Percentiles rank a stretch among this genome's conserved stretches.
phyloP scores from a whole-genome alignment of 2,888 invertebrate genomes.

The Drosophila putrida region DNA sequence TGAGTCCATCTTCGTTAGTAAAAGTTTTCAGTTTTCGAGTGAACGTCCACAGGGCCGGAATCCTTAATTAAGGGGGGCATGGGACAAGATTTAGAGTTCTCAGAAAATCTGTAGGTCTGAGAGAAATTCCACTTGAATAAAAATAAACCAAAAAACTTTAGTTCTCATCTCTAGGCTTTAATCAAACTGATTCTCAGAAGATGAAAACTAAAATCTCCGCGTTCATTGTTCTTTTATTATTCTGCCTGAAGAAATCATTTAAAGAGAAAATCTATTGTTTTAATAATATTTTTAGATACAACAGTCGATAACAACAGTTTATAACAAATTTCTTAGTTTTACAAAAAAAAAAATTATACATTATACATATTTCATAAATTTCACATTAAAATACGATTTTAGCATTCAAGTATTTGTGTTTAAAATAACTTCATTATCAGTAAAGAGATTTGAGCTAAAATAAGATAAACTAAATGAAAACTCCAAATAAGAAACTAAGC shows the following conservation, averaged over 20 bases:
- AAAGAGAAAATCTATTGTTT: not conserved
- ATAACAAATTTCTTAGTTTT: too few species aligned
- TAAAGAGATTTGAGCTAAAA: too few species aligned
- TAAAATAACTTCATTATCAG: too few species aligned
- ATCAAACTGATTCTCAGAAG: not conserved
- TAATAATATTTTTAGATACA: not conserved
- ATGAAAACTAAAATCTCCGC: not conserved
- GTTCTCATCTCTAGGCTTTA: not conserved
- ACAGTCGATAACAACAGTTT: too few species aligned
- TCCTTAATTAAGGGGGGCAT: slow-evolving; percentile 7
- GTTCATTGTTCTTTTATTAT: too few species aligned
- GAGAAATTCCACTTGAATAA: slow-evolving; percentile 3
- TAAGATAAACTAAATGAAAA: too few species aligned
- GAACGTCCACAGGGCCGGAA: slow-evolving; percentile 26
- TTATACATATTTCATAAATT: too few species aligned
- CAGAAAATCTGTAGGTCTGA: not conserved
- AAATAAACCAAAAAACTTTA: not conserved
- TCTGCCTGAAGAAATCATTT: not conserved
- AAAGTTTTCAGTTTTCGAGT: slow-evolving; percentile 21
- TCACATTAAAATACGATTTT: too few species aligned
- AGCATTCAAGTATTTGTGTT: too few species aligned
- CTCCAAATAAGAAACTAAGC: too few species aligned
- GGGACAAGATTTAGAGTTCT: not conserved
- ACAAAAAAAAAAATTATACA: too few species aligned
- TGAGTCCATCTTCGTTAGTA: slow-evolving; percentile 22